A percentile compares a stretch with the other conserved stretches of the same genome.
These are phyloP conservation scores for Chaetodon trifasciatus DNA, from an alignment of 2,797 vertebrate species.

Conservation along the genomic window DNA sequence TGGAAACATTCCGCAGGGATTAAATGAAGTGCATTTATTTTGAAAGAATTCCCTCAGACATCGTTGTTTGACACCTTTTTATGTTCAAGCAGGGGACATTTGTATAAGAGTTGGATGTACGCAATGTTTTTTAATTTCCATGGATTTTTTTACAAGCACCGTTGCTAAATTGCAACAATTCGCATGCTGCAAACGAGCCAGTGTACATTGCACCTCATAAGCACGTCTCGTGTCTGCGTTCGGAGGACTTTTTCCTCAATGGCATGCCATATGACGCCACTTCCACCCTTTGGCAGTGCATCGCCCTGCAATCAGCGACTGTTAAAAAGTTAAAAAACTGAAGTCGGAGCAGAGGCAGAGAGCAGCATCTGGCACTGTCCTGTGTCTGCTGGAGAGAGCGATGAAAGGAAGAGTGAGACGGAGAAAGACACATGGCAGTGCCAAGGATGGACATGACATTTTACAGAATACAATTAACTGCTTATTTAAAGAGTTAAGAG, in stretches of 20 bases:
- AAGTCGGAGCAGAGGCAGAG: constrained; percentile 64
- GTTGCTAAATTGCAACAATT: constrained; percentile 47
- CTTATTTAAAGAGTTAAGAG: constrained; percentile 11
- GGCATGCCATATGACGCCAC: constrained; percentile 78
- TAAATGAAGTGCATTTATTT: neutral
- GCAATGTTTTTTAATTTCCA: constrained; percentile 34
- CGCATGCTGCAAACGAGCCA: constrained; percentile 32
- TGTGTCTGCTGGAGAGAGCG: constrained; percentile 45
- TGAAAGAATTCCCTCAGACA: neutral
- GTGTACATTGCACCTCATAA: constrained; percentile 72
- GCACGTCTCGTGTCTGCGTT: constrained; percentile 59
- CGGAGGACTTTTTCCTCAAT: constrained; percentile 68
- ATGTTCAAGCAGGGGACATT: constrained; percentile 6
- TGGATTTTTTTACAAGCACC: constrained; percentile 34
- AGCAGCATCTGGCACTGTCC: constrained; percentile 75
- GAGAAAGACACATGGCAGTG: constrained; percentile 15
- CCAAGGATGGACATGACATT: constrained; percentile 20
- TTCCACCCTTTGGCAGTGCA: constrained; percentile 77
- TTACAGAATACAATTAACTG: constrained; percentile 21
- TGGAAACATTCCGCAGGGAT: neutral
- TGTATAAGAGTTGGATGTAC: constrained; percentile 18
- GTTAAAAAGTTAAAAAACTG: constrained; percentile 78
- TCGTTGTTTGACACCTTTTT: neutral
- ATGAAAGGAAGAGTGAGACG: constrained; percentile 14
- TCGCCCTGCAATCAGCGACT: constrained; percentile 76